Evolutionary conservation across 2,113 vertebrate species (phyloP).

Genomic region (Vimba vimba): DNA sequence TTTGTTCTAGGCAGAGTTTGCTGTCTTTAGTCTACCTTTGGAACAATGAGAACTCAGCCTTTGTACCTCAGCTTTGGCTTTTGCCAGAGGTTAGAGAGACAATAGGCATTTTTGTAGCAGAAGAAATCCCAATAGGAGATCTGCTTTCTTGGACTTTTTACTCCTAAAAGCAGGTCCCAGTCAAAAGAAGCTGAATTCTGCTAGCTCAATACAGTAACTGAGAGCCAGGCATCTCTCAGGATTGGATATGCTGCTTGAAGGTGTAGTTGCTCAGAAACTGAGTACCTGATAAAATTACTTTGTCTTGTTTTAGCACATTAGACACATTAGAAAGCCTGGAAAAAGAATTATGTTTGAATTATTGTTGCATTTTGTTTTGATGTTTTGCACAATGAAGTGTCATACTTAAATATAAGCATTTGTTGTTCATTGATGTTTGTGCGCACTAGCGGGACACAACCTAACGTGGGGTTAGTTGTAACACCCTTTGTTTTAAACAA

Average conservation of each 20-base stretch:
- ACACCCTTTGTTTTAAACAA: too few species aligned
- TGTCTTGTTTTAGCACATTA: constrained; percentile 13
- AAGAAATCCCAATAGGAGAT: constrained; percentile 40
- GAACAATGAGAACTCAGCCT: constrained; percentile 17
- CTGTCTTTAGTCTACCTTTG: constrained; percentile 4
- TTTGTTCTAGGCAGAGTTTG: constrained; percentile 13
- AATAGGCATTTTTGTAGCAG: constrained; percentile 32
- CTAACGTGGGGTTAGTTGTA: too few species aligned
- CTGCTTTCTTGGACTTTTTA: constrained; percentile 40
- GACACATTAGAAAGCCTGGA: not conserved
- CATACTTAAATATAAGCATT: not conserved
- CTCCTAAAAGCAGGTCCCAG: constrained; percentile 9
- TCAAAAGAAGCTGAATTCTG: constrained; percentile 42
- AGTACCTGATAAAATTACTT: not conserved
- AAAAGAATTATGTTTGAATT: not conserved
- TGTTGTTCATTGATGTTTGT: not conserved
- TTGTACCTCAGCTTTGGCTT: constrained; percentile 31
- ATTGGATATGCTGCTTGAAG: not conserved
- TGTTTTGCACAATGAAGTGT: not conserved
- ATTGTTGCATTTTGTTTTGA: not conserved
- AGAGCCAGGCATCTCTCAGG: constrained; percentile 10
- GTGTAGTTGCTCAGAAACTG: constrained; percentile 2
- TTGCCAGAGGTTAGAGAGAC: constrained; percentile 45
- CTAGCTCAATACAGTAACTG: constrained; percentile 25
- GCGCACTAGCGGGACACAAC: not conserved